Evolutionary conservation across 2,888 invertebrate genomes (phyloP), one percentile per base, ranked within the genome.

Genomic region (Chymomyza caudatula): DNA sequence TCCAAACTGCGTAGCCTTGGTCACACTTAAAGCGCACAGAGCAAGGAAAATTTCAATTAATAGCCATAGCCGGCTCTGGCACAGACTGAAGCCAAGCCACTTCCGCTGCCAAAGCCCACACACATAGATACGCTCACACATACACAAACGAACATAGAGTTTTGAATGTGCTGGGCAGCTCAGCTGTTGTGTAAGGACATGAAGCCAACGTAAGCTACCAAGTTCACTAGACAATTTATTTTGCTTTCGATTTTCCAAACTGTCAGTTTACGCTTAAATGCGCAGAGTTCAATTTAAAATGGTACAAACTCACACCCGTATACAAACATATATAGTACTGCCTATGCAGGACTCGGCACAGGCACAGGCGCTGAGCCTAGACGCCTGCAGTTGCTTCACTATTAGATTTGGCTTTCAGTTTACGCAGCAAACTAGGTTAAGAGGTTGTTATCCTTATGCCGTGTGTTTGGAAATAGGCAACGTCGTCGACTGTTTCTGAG

Each of bases 171-270:
- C 19, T 51, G 19, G 20, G 22, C 51, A 15, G 53, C 53, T 53
- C 53, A 53, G 53, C 53, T 53, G 53, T 53, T 47, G 47, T 15
- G 11, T 37, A 37, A 11, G 29, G 29, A 11, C 11, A 37, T 37
- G 29, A 37, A 37, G 29, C 47, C n/a, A 19, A 15, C 47, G 47
- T 19, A 3, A 4, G 11, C 53, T 77, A 67, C 75, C 86, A 81
- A 81, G 86, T 81, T 81, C 80, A 86, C 86, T 86, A 81, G 86
- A 81, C 80, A 86, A 86, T 83, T 86, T 83, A 83, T 83, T 83
- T 83, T 86, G 82, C 82, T 83, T 83, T 83, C 82, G 86, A 83
- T 86, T 83, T 83, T 86, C 85, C 86, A 71, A 85, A 83, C 82
- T 83, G 82, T 83, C 82, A 83, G 85, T 83, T 83, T 85, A 86